Conservation (phyloP, 2,888 invertebrate genomes). For the Ornithoptera priamus region DNA sequence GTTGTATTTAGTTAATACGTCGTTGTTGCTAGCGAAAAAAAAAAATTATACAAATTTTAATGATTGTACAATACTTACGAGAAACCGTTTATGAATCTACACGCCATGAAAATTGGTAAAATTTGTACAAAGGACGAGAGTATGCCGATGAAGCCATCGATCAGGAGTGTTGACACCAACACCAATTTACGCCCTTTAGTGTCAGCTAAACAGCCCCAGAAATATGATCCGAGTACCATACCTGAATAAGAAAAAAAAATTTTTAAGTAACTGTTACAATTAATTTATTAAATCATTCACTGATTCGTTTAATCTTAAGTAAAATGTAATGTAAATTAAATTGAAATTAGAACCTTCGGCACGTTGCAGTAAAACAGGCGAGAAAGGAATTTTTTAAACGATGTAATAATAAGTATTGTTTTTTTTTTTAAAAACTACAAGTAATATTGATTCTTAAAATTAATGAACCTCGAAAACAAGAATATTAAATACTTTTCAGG, state of each 20-base stretch:
- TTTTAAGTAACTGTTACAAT: background rate
- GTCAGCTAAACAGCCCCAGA: slow-evolving; percentile 92
- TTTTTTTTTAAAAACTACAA: no score
- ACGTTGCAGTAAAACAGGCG: no score
- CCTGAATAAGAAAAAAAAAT: slow-evolving; percentile 66
- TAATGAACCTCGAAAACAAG: no score
- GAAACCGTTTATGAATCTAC: slow-evolving; percentile 89
- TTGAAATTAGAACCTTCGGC: no score
- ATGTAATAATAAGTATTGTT: no score
- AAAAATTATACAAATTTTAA: background rate
- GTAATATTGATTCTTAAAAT: no score
- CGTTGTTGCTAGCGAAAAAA: no score
- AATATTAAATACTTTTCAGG: no score
- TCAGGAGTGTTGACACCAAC: slow-evolving; percentile 84
- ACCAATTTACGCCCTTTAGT: slow-evolving; percentile 89
- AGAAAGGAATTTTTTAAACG: no score
- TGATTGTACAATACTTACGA: slow-evolving; percentile 81
- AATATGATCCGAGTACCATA: slow-evolving; percentile 90
- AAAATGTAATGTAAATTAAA: no score
- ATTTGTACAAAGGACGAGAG: slow-evolving; percentile 87
- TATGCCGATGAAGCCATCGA: slow-evolving; percentile 87
- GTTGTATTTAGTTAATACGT: no score
- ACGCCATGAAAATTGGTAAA: slow-evolving; percentile 84
- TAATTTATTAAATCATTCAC: background rate
- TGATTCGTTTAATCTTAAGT: background rate